A percentile compares a stretch with the other conserved stretches of the same genome.
Conservation (phyloP, 2,888 invertebrate species). For the Heliconius cydno region DNA sequence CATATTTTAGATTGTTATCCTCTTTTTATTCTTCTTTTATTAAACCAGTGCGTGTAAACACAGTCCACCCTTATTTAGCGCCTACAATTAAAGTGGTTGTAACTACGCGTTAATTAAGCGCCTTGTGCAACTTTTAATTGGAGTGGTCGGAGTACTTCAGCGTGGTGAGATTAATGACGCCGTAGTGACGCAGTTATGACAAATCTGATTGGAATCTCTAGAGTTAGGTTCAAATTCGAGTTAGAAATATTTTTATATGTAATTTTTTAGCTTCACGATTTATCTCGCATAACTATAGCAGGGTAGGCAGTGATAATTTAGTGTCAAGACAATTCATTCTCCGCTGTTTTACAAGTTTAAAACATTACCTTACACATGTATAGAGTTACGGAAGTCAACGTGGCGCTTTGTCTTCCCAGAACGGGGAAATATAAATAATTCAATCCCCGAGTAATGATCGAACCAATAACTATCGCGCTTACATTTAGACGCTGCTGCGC, state of each 20-base stretch:
- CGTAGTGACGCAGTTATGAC: background rate
- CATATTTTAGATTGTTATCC: background rate
- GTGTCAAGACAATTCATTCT: background rate
- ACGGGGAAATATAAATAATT: too few relatives aligned
- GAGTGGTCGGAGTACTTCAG: constrained; percentile 14
- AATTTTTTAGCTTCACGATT: background rate
- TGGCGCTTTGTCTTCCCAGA: too few relatives aligned
- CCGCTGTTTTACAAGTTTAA: background rate
- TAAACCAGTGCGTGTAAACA: background rate
- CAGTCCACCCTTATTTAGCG: background rate
- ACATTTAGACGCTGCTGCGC: too few relatives aligned
- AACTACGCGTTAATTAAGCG: constrained; percentile 17
- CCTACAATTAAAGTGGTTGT: background rate
- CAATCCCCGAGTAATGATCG: background rate
- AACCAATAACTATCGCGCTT: background rate
- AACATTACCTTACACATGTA: too few relatives aligned
- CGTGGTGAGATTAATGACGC: background rate
- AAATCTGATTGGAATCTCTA: background rate
- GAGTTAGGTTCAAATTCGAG: background rate
- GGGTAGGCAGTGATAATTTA: background rate
- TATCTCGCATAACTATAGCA: too few relatives aligned
- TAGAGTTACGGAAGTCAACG: too few relatives aligned
- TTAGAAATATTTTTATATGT: background rate
- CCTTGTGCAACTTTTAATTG: constrained; percentile 27
- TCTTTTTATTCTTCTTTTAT: background rate